These are phyloP conservation scores for Sebastes minor DNA, from an alignment of 2,797 vertebrate genomes.

Conservation along the genomic window DNA sequence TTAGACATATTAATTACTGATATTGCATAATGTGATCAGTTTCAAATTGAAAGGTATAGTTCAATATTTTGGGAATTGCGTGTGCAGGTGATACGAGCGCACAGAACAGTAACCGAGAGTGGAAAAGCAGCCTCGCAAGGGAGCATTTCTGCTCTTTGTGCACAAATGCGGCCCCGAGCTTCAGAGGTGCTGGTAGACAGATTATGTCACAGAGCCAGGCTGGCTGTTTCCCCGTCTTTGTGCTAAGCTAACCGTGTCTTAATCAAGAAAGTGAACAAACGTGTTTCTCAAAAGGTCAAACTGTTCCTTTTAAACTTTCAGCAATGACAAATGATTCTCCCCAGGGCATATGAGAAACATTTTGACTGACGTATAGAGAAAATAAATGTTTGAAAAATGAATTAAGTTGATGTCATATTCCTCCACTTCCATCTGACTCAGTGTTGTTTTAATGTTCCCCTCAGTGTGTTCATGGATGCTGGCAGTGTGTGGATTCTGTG, in stretches of 20 bases:
- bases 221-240: background rate
- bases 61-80: too few species aligned
- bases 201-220: background rate
- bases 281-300: background rate
- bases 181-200: background rate
- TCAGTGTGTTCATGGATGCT: background rate
- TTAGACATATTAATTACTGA: background rate
- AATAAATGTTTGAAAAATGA: background rate
- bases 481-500: background rate
- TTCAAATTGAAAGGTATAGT: background rate
- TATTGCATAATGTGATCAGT: background rate
- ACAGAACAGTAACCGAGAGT: too few species aligned
- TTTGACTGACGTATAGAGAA: background rate
- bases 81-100: too few species aligned
- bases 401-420: background rate
- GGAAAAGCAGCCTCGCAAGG: too few species aligned
- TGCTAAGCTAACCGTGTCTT: background rate
- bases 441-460: background rate
- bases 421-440: constrained; percentile 5
- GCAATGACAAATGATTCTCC: background rate
- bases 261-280: background rate
- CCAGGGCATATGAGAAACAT: background rate
- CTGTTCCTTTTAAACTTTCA: background rate
- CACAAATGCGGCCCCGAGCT: background rate
- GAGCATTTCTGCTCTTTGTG: too few species aligned